Percentiles rank a stretch among this genome's conserved stretches.
Evolutionary conservation across 2,888 invertebrate genomes (phyloP).

Genomic region (Lissonota sp.): DNA sequence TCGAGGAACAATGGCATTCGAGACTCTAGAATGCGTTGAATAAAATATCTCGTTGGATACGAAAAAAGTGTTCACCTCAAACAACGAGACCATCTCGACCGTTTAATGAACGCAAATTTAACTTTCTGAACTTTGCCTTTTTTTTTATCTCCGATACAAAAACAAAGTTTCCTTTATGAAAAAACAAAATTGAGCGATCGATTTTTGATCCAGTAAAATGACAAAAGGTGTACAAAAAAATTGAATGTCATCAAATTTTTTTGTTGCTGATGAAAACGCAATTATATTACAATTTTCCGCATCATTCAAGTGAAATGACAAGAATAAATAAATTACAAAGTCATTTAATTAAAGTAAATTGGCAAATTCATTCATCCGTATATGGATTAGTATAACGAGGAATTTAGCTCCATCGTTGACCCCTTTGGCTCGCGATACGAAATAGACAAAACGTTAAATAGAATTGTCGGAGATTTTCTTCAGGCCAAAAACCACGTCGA

Average conservation of each 20-base stretch:
- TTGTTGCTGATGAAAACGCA: no score
- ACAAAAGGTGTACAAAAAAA: no score
- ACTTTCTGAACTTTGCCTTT: neutral
- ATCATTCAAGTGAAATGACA: no score
- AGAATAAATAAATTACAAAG: no score
- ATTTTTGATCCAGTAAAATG: no score
- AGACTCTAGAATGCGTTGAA: constrained; percentile 30
- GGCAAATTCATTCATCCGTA: neutral
- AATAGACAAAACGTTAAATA: constrained; percentile 30
- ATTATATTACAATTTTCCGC: no score
- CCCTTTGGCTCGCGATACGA: constrained; percentile 50
- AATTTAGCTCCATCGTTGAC: constrained; percentile 51
- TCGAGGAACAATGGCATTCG: constrained; percentile 34
- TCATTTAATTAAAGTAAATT: constrained; percentile 6
- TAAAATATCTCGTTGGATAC: constrained; percentile 34
- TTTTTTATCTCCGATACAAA: no score
- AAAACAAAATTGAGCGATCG: no score
- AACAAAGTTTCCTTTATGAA: no score
- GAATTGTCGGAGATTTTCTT: no score
- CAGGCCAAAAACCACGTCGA: neutral
- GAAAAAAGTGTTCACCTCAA: neutral
- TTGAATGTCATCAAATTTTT: no score
- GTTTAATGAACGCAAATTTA: neutral
- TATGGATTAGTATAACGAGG: constrained; percentile 6
- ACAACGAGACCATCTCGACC: neutral